A percentile compares a stretch with the other conserved stretches of the same genome.
Conservation (phyloP, 2,113 vertebrate genomes). For the Forbesichthys agassizii region DNA sequence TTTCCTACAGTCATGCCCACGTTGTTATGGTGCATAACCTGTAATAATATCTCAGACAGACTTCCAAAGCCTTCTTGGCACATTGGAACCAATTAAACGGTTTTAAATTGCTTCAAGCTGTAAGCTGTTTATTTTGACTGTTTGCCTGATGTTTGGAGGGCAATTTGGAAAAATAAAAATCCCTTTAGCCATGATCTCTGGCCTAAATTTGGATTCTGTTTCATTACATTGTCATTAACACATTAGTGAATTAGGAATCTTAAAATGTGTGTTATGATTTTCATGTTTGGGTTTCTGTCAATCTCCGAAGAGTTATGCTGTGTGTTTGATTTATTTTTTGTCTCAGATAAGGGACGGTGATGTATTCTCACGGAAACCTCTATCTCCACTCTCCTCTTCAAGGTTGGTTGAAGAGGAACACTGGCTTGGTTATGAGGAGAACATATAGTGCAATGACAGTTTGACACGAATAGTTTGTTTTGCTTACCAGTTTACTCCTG, state of each 20-base stretch:
- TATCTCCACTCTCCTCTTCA: slow-evolving; percentile 16
- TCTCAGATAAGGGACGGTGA: slow-evolving; percentile 29
- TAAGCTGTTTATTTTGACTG: slow-evolving; percentile 28
- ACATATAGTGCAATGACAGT: background rate
- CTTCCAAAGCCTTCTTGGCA: background rate
- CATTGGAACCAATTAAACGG: slow-evolving; percentile 48
- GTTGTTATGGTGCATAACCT: slow-evolving; percentile 20
- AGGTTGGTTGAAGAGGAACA: slow-evolving; percentile 15
- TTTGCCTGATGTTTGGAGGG: background rate
- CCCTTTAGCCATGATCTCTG: slow-evolving; percentile 10
- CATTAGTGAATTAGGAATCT: too few relatives aligned
- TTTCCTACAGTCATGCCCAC: background rate
- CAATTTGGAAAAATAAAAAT: background rate
- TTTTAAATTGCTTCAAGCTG: slow-evolving; percentile 26
- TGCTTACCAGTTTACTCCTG: background rate
- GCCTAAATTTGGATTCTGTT: background rate
- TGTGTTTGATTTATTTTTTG: slow-evolving; percentile 27
- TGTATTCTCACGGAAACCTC: slow-evolving; percentile 44
- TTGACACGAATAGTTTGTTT: background rate
- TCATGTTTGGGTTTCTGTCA: too few relatives aligned
- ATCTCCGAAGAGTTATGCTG: too few relatives aligned
- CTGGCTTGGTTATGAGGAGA: background rate
- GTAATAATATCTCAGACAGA: background rate
- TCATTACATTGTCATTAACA: background rate
- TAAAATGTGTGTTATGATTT: too few relatives aligned